Base-by-base conservation (phyloP, 2,113 vertebrate species). In the Antechinus flavipes region DNA sequence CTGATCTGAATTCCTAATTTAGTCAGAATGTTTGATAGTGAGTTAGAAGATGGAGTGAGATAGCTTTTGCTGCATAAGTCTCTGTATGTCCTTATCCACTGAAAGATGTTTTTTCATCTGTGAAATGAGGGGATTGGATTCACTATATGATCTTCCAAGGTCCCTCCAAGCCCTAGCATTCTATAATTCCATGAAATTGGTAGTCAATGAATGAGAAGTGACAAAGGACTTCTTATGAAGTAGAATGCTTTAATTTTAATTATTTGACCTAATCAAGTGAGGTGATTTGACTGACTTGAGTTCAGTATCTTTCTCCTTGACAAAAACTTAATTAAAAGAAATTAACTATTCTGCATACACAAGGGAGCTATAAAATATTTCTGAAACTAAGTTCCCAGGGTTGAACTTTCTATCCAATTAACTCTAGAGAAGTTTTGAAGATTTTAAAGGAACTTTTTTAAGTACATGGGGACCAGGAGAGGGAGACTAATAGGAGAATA, bases 261-360 rank as follows among this genome's bases (percentile, higher is more conserved):
- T 90, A 96, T 84, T 54, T 96, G 52, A 95, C 92, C 26, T 55
- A 93, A 6, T 0, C 0, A 53, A 90, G 22, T 93, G 42, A 35
- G 5, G 90, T 93, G 92, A 95, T 58, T 93, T 61, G 0, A 84
- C 19, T 55, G 84, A 52, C 49, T 96, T 90, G 90, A 47, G 22
- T 93, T 96, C 91, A 68, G 23, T 49, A 55, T 94, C 49, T 96
- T 96, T 55, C 54, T 35, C 55, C 25, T n/a, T 16, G 90, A 42
- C 42, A 25, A 89, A 30, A 91, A 35, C 49, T 96, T 91, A 92
- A 58, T 91, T 76, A 92, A 14, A 26, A 52, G 47, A 54, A 9
- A 50, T 56, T 93, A 93, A 92, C 47, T 46, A 2, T 91, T 84
- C n/a, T 47, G 35, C 8, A 3, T 54, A 90, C 92, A 95, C 4